phyloP scores from a whole-genome alignment of 2,888 invertebrate species.

The Miltochrista miniata region DNA sequence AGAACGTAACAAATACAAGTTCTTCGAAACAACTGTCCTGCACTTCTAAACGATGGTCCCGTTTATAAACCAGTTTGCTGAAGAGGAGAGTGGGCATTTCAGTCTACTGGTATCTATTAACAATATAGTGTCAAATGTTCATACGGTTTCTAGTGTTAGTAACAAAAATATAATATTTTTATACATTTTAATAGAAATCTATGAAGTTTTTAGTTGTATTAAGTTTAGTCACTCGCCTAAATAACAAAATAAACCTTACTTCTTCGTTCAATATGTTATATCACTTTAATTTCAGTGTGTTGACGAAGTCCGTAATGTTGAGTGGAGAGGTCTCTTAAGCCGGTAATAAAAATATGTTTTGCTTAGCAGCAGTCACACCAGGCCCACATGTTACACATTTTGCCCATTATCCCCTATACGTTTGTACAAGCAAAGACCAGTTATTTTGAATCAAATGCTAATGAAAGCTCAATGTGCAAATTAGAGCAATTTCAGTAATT shows the following conservation, averaged over 20 bases:
- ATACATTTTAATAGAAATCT: too few species aligned
- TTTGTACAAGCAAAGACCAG: conserved; percentile 34
- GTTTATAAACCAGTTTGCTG: conserved; percentile 46
- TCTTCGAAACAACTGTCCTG: conserved; percentile 32
- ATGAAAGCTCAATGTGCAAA: conserved; percentile 20
- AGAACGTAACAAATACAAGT: conserved; percentile 20
- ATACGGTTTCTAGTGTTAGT: background rate
- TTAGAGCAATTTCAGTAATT: conserved; percentile 10
- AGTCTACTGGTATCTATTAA: background rate
- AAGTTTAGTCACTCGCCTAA: too few species aligned
- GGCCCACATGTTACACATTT: background rate
- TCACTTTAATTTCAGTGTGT: too few species aligned
- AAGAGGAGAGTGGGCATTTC: conserved; percentile 23
- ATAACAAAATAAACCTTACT: too few species aligned
- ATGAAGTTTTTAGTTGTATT: too few species aligned
- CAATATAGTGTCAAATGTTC: background rate
- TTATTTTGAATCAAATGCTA: conserved; percentile 38
- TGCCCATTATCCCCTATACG: conserved; percentile 31
- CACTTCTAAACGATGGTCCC: conserved; percentile 30
- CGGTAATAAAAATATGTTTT: background rate
- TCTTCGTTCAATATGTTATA: too few species aligned
- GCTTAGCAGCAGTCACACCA: background rate
- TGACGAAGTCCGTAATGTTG: too few species aligned
- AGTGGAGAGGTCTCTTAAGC: too few species aligned
- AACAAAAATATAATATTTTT: too few species aligned